Evolutionary conservation across 2,113 vertebrate species (phyloP).

Genomic region (Brachyhypopomus gauderio): DNA sequence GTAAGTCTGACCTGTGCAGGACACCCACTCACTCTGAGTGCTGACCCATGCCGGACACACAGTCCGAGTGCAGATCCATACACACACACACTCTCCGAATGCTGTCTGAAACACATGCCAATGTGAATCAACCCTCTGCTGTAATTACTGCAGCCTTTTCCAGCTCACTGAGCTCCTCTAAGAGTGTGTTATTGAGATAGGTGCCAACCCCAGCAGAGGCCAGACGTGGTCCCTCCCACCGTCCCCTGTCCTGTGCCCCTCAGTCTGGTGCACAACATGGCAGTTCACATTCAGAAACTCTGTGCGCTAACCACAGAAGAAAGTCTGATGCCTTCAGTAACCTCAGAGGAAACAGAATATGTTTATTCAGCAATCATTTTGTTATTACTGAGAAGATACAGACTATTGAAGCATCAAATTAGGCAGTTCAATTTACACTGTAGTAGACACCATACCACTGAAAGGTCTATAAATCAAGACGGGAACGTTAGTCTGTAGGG

Average conservation of each 20-base stretch:
- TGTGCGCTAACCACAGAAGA: neutral
- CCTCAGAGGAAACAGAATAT: neutral
- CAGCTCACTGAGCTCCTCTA: slow-evolving; percentile 24
- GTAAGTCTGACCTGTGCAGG: neutral
- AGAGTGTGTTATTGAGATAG: slow-evolving; percentile 40
- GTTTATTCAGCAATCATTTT: slow-evolving; percentile 27
- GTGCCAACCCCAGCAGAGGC: neutral
- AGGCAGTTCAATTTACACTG: neutral
- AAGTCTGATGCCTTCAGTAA: slow-evolving; percentile 48
- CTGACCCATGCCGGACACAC: neutral
- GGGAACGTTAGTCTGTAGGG: neutral
- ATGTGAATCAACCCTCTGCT: slow-evolving; percentile 25
- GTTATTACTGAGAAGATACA: slow-evolving; percentile 10
- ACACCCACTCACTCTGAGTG: slow-evolving; percentile 5
- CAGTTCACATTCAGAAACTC: neutral
- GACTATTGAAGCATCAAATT: slow-evolving; percentile 36
- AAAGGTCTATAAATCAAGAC: neutral
- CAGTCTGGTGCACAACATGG: neutral
- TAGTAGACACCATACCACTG: neutral
- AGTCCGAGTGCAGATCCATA: too few relatives aligned
- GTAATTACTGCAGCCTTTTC: slow-evolving; percentile 32
- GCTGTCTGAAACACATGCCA: neutral
- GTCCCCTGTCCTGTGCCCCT: neutral
- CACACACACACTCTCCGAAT: slow-evolving; percentile 7
- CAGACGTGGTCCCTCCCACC: neutral